Conservation (phyloP, 2,113 vertebrate species). For the Ailuropoda melanoleuca region DNA sequence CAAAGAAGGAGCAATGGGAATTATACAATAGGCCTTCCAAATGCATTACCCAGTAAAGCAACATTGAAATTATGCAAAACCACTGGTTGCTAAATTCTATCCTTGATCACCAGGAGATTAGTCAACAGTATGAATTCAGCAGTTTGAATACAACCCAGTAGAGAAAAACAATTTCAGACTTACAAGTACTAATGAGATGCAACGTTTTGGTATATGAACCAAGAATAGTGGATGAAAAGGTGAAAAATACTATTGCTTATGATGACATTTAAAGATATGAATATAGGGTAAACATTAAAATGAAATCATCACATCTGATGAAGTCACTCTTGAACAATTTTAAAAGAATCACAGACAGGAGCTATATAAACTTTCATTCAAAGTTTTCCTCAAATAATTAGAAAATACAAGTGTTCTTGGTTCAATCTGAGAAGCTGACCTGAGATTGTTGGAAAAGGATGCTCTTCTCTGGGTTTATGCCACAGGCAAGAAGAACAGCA, state of each 20-base stretch:
- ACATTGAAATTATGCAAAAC: neutral
- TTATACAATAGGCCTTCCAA: conserved; percentile 26
- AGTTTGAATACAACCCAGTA: neutral
- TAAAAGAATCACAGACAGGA: neutral
- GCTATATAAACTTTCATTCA: neutral
- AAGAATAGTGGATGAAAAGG: neutral
- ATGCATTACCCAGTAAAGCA: conserved; percentile 4
- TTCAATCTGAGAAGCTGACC: conserved; percentile 82
- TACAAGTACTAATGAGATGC: neutral
- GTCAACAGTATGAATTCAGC: neutral
- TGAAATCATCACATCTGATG: neutral
- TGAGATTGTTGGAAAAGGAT: conserved; percentile 96
- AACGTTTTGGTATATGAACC: neutral
- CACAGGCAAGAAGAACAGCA: conserved; percentile 94
- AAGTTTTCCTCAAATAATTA: neutral
- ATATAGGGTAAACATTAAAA: neutral
- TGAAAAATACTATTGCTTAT: neutral
- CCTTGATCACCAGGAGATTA: neutral
- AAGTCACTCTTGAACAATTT: neutral
- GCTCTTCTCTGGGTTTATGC: conserved; percentile 91
- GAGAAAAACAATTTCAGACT: neutral
- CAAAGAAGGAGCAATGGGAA: conserved; percentile 42
- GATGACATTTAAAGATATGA: neutral
- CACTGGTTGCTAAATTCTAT: neutral
- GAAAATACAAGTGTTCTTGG: neutral